phyloP scores from a whole-genome alignment of 2,888 invertebrate species.

The Drosophila macrospina region DNA sequence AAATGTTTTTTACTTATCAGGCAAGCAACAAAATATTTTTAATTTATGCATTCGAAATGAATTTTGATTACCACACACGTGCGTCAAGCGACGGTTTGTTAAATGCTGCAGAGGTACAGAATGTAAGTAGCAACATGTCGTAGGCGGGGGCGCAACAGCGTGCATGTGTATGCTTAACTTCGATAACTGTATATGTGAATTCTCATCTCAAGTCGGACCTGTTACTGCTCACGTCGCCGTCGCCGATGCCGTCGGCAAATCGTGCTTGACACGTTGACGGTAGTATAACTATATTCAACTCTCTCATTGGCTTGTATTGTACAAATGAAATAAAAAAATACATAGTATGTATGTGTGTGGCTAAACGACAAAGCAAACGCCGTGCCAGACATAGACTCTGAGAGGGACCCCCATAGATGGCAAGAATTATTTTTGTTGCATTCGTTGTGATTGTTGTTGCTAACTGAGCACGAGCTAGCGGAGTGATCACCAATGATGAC shows the following conservation, averaged over 20 bases:
- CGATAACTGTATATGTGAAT: constrained; percentile 18
- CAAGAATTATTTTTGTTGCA: constrained; percentile 54
- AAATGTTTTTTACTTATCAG: constrained; percentile 27
- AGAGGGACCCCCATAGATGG: constrained; percentile 55
- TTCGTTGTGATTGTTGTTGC: constrained; percentile 42
- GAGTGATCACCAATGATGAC: constrained; percentile 75
- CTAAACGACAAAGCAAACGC: background rate
- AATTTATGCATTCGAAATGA: constrained; percentile 32
- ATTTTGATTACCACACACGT: constrained; percentile 39
- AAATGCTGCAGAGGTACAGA: constrained; percentile 1
- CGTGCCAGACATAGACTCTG: constrained; percentile 10
- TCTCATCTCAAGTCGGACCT: constrained; percentile 22
- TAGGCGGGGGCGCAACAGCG: background rate
- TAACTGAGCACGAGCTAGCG: constrained; percentile 72
- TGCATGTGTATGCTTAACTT: background rate
- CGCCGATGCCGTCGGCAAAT: constrained; percentile 31
- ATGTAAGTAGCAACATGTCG: background rate
- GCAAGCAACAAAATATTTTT: constrained; percentile 10
- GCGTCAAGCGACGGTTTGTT: constrained; percentile 8
- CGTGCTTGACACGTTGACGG: constrained; percentile 54
- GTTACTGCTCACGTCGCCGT: too few species aligned
- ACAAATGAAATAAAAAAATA: constrained; percentile 56
- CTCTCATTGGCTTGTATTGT: constrained; percentile 36
- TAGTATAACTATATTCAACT: constrained; percentile 38
- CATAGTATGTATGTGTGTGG: background rate